Base-by-base conservation (phyloP, 2,113 vertebrate genomes). In the Oncorhynchus nerka region DNA sequence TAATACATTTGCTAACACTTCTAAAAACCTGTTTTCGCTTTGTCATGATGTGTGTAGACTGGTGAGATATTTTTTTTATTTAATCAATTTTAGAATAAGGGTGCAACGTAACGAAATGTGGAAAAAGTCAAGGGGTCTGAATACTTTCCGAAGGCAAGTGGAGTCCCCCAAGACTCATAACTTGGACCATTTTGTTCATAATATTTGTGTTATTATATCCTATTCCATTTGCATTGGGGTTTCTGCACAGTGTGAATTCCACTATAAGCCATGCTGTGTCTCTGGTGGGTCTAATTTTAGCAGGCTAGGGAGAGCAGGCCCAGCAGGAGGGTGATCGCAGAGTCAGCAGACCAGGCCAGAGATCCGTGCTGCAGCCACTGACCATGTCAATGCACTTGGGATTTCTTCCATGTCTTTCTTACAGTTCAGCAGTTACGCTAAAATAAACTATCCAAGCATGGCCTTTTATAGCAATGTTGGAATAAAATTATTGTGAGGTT, bases 371-470 rank as follows among this genome's bases (percentile, higher is more conserved):
- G 59, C 19, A 62, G n/a, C 59, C 71, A 86, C 91, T 92, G 90
- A 89, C 89, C 87, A 85, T 75, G 87, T 86, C 85, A 83, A 79
- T 84, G 79, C 82, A 81, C 84, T 85, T 83, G 89, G 86, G 74
- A 80, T 90, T 90, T 80, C 81, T 71, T 71, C 34, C 68, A 83
- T 83, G 84, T 81, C 80, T 80, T 81, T 86, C 90, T 91, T 92
- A 82, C 90, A 62, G 59, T 84, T 86, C 90, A 91, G 78, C 85
- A 90, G 90, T 88, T 83, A 87, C 83, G 89, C 90, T 90, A 91
- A 93, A 91, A 79, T 83, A 89, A 92, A 79, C 78, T 90, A 87
- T 86, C 90, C 92, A 88, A 90, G 89, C 89, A 0, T 89, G 85
- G 77, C 72, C 59, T 83, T 85, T 82, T 91, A 74, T 84, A 81